Evolutionary conservation across 2,797 vertebrate species (phyloP).

Genomic region (Strix occidentalis): DNA sequence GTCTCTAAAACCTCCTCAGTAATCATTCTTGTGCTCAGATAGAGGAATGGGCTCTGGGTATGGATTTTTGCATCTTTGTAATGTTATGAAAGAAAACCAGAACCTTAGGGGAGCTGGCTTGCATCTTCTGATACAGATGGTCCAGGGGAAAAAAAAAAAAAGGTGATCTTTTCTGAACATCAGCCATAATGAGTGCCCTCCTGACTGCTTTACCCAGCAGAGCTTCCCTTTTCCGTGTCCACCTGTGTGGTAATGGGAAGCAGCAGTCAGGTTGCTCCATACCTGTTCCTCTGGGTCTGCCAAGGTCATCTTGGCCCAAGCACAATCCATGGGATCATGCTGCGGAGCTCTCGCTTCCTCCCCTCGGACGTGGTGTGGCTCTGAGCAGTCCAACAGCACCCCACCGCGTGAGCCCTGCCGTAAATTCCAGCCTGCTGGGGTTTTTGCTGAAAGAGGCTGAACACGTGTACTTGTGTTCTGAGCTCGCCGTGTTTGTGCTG

Average conservation of each 20-base stretch:
- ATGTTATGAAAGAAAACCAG: rapidly evolving
- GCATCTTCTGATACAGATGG: not conserved
- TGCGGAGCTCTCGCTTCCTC: not conserved
- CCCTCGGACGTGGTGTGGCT: not conserved
- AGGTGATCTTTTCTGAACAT: not conserved
- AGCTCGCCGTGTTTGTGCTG: not conserved
- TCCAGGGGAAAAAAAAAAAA: rapidly evolving
- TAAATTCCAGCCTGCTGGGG: not conserved
- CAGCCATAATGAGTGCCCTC: not conserved
- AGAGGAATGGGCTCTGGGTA: not conserved
- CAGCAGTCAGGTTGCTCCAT: not conserved
- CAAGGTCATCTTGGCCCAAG: not conserved
- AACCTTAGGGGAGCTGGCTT: not conserved
- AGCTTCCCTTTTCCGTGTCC: not conserved
- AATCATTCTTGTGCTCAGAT: not conserved
- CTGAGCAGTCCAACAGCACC: not conserved
- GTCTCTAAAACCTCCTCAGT: not conserved
- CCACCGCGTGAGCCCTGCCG: not conserved
- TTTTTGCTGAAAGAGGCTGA: not conserved
- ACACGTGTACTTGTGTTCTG: rapidly evolving
- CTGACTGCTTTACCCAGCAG: not conserved
- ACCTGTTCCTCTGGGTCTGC: not conserved
- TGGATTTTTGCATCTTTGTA: not conserved
- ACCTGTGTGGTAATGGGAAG: not conserved
- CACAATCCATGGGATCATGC: not conserved